These are phyloP conservation scores for Eremophila alpestris DNA, from an alignment of 2,797 vertebrate species.

Conservation along the genomic window DNA sequence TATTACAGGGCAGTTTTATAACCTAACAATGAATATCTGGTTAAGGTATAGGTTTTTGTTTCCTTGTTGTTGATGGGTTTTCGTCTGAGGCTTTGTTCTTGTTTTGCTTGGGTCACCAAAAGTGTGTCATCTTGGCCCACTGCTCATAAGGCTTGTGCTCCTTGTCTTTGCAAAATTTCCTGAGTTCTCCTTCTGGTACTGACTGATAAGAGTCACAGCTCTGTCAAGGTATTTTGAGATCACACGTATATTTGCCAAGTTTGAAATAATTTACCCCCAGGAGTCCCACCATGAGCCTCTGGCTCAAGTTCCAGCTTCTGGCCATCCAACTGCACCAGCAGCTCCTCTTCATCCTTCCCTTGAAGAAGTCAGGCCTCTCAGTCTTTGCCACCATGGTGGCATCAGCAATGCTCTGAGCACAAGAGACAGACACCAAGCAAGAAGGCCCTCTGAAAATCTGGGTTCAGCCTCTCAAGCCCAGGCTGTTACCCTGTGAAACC, in stretches of 20 bases:
- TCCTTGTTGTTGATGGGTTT: background rate
- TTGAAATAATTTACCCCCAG: background rate
- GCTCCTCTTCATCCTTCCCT: background rate
- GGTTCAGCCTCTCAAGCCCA: background rate
- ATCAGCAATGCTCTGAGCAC: background rate
- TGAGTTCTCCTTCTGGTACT: background rate
- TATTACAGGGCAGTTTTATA: background rate
- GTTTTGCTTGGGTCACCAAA: background rate
- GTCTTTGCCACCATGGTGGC: background rate
- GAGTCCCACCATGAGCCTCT: background rate
- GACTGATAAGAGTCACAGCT: background rate
- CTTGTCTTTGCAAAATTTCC: background rate
- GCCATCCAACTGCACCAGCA: accelerated
- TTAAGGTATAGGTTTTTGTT: background rate
- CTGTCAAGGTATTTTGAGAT: background rate
- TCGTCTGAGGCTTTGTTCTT: background rate
- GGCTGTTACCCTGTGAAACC: background rate
- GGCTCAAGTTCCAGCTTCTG: background rate
- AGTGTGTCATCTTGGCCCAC: background rate
- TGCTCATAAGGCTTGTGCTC: background rate
- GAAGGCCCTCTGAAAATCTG: background rate
- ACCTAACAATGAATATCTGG: background rate
- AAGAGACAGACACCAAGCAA: background rate
- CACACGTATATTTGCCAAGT: background rate
- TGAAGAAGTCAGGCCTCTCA: background rate